Conservation (phyloP, 2,888 invertebrate genomes). For the Liposcelis brunnea region DNA sequence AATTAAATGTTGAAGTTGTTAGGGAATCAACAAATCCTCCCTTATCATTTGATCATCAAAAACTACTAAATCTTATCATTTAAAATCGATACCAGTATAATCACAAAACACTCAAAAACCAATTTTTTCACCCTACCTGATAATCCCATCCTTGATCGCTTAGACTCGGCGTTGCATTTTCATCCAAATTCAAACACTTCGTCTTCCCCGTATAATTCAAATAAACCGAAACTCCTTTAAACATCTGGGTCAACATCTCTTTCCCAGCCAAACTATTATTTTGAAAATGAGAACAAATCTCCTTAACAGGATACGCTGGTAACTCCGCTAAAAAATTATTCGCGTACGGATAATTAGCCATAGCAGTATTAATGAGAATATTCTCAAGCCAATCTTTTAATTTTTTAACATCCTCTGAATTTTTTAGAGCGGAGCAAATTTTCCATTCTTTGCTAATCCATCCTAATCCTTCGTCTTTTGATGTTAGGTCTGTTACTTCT, state of each 20-base stretch:
- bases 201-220: slow-evolving; percentile 62
- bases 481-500: slow-evolving; percentile 34
- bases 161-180: slow-evolving; percentile 37
- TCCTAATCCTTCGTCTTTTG: slow-evolving; percentile 42
- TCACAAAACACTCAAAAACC: too few species aligned
- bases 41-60: too few species aligned
- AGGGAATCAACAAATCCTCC: too few species aligned
- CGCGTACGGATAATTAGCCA: slow-evolving; percentile 90
- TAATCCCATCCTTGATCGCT: slow-evolving; percentile 63
- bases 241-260: slow-evolving; percentile 40
- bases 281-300: slow-evolving; percentile 23
- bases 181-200: slow-evolving; percentile 46
- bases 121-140: too few species aligned
- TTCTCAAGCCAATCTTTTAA: slow-evolving; percentile 54
- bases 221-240: slow-evolving; percentile 52
- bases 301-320: slow-evolving; percentile 69
- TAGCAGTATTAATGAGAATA: slow-evolving; percentile 66
- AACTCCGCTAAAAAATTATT: slow-evolving; percentile 64
- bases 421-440: slow-evolving; percentile 53
- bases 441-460: slow-evolving; percentile 56
- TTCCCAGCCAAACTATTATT: slow-evolving; percentile 29
- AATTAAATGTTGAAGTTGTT: too few species aligned
- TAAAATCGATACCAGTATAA: too few species aligned
- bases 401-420: slow-evolving; percentile 31
- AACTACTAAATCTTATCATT: too few species aligned